phyloP scores from a whole-genome alignment of 2,888 invertebrate species.

The Troides aeacus region DNA sequence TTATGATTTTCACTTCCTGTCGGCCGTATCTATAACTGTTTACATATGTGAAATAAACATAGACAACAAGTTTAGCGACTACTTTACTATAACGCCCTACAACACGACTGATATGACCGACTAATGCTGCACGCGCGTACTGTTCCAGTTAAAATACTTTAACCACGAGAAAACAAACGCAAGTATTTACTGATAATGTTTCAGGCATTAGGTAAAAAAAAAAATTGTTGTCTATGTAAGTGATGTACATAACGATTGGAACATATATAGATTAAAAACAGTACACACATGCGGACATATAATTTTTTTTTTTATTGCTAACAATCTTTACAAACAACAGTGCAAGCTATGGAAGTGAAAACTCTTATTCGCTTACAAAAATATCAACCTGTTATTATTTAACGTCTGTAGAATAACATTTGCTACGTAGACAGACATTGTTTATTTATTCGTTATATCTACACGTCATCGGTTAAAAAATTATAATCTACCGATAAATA shows the following conservation, averaged over 20 bases:
- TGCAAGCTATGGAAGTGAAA: conserved; percentile 74
- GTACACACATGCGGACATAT: conserved; percentile 41
- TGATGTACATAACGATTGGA: background rate
- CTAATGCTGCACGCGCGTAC: conserved; percentile 39
- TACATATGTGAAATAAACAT: conserved; percentile 2
- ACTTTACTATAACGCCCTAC: conserved; percentile 38
- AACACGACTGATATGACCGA: conserved; percentile 53
- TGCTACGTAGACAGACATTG: background rate
- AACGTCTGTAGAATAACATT: conserved; percentile 9
- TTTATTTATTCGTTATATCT: too few relatives aligned
- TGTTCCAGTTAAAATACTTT: conserved; percentile 30
- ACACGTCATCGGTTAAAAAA: too few relatives aligned
- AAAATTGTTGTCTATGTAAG: too few relatives aligned
- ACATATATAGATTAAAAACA: conserved; percentile 31
- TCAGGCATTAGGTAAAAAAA: too few relatives aligned
- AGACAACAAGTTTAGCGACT: conserved; percentile 14
- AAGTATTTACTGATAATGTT: too few relatives aligned
- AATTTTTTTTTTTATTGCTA: conserved; percentile 52
- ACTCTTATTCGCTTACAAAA: conserved; percentile 42
- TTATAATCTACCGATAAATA: too few relatives aligned
- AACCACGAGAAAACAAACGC: too few relatives aligned
- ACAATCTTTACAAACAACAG: conserved; percentile 56
- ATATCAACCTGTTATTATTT: conserved; percentile 30
- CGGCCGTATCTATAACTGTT: background rate
- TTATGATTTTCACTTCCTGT: background rate